Evolutionary conservation across 2,888 invertebrate genomes (phyloP).

Genomic region (Polydrusus pterygomalis): DNA sequence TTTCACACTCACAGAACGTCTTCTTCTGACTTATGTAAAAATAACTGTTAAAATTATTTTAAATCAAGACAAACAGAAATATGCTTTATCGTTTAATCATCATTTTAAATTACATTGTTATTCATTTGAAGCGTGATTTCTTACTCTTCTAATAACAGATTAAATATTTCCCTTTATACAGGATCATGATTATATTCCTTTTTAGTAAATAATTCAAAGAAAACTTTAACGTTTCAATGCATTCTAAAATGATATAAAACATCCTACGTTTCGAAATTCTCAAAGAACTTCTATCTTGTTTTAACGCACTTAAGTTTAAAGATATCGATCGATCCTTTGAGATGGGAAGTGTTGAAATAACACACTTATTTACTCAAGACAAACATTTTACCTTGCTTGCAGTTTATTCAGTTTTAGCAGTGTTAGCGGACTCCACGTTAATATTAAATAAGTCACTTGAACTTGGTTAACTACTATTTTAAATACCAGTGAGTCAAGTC

Average conservation of each 20-base stretch:
- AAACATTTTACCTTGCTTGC: conserved; percentile 17
- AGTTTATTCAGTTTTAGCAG: conserved; percentile 19
- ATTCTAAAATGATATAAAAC: conserved; percentile 3
- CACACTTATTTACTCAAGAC: conserved; percentile 10
- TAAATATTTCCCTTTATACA: neutral
- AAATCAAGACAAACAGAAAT: too few relatives aligned
- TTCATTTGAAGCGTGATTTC: too few relatives aligned
- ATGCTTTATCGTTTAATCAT: too few relatives aligned
- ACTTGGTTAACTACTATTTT: neutral
- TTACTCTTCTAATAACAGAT: too few relatives aligned
- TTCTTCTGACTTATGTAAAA: too few relatives aligned
- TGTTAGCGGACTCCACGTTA: neutral
- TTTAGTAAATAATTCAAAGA: neutral
- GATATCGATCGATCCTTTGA: conserved; percentile 17
- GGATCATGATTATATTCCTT: neutral
- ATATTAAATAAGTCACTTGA: neutral
- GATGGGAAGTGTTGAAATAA: conserved; percentile 21
- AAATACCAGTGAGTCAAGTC: neutral
- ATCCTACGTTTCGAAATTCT: neutral
- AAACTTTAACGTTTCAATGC: neutral
- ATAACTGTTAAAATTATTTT: too few relatives aligned
- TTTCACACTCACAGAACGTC: too few relatives aligned
- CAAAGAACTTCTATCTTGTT: neutral
- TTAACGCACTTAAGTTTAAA: conserved; percentile 15
- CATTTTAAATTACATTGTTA: too few relatives aligned